Evolutionary conservation across 2,888 invertebrate genomes (phyloP).

Genomic region (Fissipunctia ypsillon): DNA sequence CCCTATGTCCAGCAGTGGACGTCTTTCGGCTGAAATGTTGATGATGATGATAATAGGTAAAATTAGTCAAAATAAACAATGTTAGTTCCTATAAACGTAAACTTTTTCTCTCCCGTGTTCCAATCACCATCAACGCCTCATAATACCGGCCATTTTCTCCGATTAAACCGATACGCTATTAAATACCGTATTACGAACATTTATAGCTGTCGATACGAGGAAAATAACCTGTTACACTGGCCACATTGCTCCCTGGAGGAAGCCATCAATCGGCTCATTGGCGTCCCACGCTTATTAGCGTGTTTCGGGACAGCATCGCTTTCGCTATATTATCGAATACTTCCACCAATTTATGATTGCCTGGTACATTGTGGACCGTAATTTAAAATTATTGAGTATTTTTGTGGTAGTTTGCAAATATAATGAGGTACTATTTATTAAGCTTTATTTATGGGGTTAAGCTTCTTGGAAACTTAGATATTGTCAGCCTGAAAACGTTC

Average conservation of each 20-base stretch:
- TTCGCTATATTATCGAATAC: constrained; percentile 72
- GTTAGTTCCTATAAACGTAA: constrained; percentile 9
- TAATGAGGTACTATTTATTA: neutral
- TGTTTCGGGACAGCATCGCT: constrained; percentile 76
- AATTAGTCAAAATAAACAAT: neutral
- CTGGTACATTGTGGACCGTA: constrained; percentile 45
- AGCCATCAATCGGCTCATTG: constrained; percentile 76
- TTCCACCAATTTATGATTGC: constrained; percentile 79
- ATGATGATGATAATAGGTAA: too few species aligned
- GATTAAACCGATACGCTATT: constrained; percentile 58
- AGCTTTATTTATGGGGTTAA: neutral
- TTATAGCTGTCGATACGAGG: constrained; percentile 63
- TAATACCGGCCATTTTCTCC: constrained; percentile 48
- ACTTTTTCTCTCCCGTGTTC: constrained; percentile 7
- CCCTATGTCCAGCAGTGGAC: too few species aligned
- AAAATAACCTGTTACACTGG: constrained; percentile 69
- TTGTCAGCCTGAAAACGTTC: neutral
- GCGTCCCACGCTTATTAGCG: constrained; percentile 68
- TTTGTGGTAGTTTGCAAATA: neutral
- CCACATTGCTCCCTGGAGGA: constrained; percentile 68
- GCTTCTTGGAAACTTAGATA: neutral
- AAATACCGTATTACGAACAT: constrained; percentile 57
- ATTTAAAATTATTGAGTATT: constrained; percentile 16
- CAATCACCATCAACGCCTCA: constrained; percentile 28
- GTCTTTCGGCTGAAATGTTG: too few species aligned